These are phyloP conservation scores for Clunio marinus DNA, from an alignment of 2,888 invertebrate species.

Conservation along the genomic window DNA sequence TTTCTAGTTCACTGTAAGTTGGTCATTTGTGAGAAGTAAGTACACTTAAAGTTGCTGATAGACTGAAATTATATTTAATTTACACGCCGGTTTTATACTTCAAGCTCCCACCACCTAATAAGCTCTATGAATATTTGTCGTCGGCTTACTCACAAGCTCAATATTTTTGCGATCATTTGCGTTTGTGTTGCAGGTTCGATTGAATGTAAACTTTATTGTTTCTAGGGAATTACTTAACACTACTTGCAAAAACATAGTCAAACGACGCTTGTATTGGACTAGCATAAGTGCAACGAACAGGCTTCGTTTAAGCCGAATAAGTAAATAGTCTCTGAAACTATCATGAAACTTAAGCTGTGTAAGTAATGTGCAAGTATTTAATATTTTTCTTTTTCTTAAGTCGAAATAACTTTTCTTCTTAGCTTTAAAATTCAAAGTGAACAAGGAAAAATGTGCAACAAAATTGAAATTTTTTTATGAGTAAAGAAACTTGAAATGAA, in stretches of 20 bases:
- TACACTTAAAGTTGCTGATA: constrained; percentile 48
- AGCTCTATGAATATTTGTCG: constrained; percentile 28
- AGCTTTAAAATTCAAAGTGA: not conserved
- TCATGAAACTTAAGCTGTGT: not conserved
- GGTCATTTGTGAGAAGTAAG: constrained; percentile 34
- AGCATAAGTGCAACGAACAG: constrained; percentile 14
- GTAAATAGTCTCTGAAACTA: not conserved
- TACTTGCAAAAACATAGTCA: too few relatives aligned
- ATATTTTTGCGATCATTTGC: constrained; percentile 3
- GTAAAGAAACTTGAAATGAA: constrained; percentile 11
- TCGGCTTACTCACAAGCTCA: constrained; percentile 22
- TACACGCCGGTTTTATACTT: constrained; percentile 53
- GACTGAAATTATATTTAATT: constrained; percentile 53
- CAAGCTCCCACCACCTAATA: constrained; percentile 33
- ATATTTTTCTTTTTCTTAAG: too few relatives aligned
- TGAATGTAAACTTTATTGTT: constrained; percentile 17
- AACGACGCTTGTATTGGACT: not conserved
- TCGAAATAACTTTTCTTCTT: not conserved
- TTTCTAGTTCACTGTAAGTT: constrained; percentile 26
- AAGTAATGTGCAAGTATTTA: not conserved
- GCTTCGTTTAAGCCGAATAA: not conserved
- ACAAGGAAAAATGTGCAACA: not conserved
- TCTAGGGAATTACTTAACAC: not conserved
- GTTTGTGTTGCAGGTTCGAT: not conserved
- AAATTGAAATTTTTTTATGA: not conserved